Conservation (phyloP, 2,113 vertebrate genomes). For the Damaliscus lunatus region DNA sequence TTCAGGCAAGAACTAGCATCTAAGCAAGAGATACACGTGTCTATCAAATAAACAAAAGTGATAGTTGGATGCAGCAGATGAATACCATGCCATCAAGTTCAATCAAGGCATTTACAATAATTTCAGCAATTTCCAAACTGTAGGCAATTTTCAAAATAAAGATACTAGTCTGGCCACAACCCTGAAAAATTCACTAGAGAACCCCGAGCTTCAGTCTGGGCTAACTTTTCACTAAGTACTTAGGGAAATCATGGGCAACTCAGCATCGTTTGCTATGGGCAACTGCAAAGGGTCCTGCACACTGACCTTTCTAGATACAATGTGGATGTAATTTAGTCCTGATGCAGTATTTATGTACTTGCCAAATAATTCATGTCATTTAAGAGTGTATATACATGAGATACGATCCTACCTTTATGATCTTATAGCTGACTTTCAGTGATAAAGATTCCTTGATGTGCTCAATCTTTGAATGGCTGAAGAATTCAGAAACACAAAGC, state of each 20-base stretch:
- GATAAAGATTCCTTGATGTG: neutral
- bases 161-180: neutral
- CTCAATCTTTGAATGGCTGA: neutral
- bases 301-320: neutral
- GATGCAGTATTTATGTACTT: neutral
- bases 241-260: neutral
- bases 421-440: neutral
- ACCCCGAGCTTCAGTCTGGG: neutral
- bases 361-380: neutral
- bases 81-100: neutral
- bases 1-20: neutral
- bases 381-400: neutral
- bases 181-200: neutral
- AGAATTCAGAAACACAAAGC: neutral
- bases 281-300: neutral
- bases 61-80: neutral
- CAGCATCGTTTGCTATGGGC: neutral
- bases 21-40: neutral
- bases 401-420: neutral
- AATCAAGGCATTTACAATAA: neutral
- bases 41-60: neutral
- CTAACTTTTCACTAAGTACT: neutral
- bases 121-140: neutral
- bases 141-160: neutral
- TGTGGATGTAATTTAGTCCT: neutral